phyloP scores from a whole-genome alignment of 2,888 invertebrate species.

The Orthosia gracilis region DNA sequence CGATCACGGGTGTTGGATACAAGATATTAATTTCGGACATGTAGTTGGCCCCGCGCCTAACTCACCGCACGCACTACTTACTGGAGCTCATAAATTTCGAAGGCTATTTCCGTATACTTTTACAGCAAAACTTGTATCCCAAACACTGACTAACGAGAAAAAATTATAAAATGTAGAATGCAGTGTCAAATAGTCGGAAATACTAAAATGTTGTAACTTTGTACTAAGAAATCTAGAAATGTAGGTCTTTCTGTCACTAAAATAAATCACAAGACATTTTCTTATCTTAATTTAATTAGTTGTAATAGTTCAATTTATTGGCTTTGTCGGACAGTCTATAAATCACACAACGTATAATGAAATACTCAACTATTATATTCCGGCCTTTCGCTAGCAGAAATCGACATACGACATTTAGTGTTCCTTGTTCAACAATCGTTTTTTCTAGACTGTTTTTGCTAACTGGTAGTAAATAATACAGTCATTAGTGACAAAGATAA shows the following conservation, averaged over 20 bases:
- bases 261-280: constrained; percentile 50
- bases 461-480: constrained; percentile 43
- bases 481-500: constrained; percentile 53
- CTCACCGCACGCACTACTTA: constrained; percentile 79
- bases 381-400: constrained; percentile 47
- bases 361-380: constrained; percentile 39
- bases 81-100: constrained; percentile 81
- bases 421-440: constrained; percentile 32
- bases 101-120: constrained; percentile 81
- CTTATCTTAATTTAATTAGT: constrained; percentile 63
- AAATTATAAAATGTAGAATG: constrained; percentile 15
- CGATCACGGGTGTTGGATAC: constrained; percentile 76
- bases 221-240: constrained; percentile 31
- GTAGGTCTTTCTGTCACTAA: constrained; percentile 23
- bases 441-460: constrained; percentile 40
- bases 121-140: constrained; percentile 68
- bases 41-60: constrained; percentile 85
- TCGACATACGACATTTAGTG: constrained; percentile 23
- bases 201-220: constrained; percentile 14
- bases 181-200: constrained; percentile 11
- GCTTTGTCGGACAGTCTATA: constrained; percentile 40
- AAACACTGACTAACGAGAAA: constrained; percentile 56
- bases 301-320: constrained; percentile 61
- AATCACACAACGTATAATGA: constrained; percentile 37
- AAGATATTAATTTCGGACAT: constrained; percentile 81